Base-by-base conservation (phyloP, 2,797 vertebrate species). In the Muraenolepis orangiensis region DNA sequence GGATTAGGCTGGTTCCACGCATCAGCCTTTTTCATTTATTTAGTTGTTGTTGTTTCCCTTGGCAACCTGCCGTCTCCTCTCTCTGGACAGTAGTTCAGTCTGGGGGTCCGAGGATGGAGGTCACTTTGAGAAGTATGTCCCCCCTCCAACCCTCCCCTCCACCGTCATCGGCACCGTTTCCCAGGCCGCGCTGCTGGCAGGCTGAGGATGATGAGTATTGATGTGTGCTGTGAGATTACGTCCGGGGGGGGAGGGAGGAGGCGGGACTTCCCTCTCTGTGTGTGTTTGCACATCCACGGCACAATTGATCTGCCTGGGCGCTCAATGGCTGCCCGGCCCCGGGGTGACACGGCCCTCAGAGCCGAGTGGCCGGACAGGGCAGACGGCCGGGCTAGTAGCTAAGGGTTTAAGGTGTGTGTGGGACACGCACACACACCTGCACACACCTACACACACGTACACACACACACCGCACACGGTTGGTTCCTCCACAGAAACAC, bases 201-300 rank as follows among this genome's bases (percentile, higher is more conserved):
- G 84, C 87, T 86, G 89, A 91, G 90, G 89, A 88, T 87, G 91
- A 92, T 90, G 90, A 90, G 84, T 90, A 93, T 92, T 87, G 91
- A 91, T 78, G 40, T 80, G 75, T 77, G 88, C 86, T 90, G 89
- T 82, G 88, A 91, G 87, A 91, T 91, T 90, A 79, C 72, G 81
- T 89, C 90, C 86, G 80, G 88, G 86, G 87, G 88, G 88, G 88
- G 90, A 86, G 88, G 88, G 88, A 90, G 82, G 79, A 85, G 83
- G 88, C 86, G n/a, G n/a, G n/a, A n/a, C 86, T 87, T 88, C 86
- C 84, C 88, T n/a, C n/a, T n/a, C n/a, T n/a, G n/a, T n/a, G n/a
- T 80, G 77, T 91, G 90, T 92, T 91, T 90, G 89, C 90, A 87
- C 85, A 90, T 90, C 86, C 82, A 88, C 42, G 80, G 78, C 78